Percentiles rank a stretch among this genome's conserved stretches.
phyloP scores from a whole-genome alignment of 1,140 invertebrate species.

The Copidosoma floridanum region DNA sequence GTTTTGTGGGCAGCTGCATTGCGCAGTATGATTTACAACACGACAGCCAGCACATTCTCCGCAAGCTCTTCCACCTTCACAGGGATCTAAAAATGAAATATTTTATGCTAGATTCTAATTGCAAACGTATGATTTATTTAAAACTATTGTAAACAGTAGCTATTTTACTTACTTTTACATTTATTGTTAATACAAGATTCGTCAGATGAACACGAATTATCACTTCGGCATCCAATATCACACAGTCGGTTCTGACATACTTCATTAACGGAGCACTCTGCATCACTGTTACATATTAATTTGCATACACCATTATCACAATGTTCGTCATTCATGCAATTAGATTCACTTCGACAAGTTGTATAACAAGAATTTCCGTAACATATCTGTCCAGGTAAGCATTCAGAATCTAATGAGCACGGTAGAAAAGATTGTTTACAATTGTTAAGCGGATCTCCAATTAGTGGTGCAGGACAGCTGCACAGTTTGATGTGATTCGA shows the following conservation, averaged over 20 bases:
- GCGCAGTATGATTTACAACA: constrained; percentile 77
- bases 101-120: constrained; percentile 1
- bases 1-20: constrained; percentile 79
- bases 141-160: not conserved
- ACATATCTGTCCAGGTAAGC: constrained; percentile 68
- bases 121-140: no score
- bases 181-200: constrained; percentile 80
- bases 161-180: constrained; percentile 65
- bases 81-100: constrained; percentile 69
- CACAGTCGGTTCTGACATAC: constrained; percentile 86
- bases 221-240: constrained; percentile 78
- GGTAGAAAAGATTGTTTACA: constrained; percentile 68
- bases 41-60: constrained; percentile 81
- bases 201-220: constrained; percentile 71
- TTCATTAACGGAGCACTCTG: constrained; percentile 73
- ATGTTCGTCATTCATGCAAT: constrained; percentile 80
- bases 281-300: constrained; percentile 80
- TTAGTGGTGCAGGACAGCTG: constrained; percentile 67
- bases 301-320: constrained; percentile 79
- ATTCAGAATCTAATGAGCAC: constrained; percentile 67
- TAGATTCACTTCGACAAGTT: constrained; percentile 73
- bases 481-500: constrained; percentile 72
- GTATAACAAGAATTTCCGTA: constrained; percentile 72
- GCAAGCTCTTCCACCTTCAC: constrained; percentile 66
- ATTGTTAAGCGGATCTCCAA: constrained; percentile 71